A percentile compares a stretch with the other conserved stretches of the same genome.
Conservation (phyloP, 2,888 invertebrate genomes). For the Heliothis peltigera region DNA sequence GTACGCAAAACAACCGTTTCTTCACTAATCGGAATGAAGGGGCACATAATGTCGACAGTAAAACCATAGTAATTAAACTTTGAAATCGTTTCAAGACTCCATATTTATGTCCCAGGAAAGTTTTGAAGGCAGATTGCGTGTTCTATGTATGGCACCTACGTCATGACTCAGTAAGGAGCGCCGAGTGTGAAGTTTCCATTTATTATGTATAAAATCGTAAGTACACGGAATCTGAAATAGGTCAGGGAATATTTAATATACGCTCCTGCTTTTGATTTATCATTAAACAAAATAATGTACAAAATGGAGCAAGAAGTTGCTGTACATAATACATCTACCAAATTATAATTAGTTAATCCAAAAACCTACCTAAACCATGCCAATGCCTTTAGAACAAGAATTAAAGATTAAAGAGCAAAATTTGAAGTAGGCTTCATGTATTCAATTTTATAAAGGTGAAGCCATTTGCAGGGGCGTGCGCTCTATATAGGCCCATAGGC, state of each 20-base stretch:
- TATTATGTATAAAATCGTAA: slow-evolving; percentile 21
- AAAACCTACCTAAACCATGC: no score
- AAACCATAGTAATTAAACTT: not conserved
- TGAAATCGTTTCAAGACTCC: not conserved
- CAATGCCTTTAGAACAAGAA: no score
- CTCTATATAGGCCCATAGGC: no score
- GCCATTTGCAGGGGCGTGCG: no score
- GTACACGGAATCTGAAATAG: slow-evolving; percentile 6
- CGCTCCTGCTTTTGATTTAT: not conserved
- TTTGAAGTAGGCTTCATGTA: no score
- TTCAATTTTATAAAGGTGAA: no score
- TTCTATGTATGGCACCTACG: not conserved
- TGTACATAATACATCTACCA: no score
- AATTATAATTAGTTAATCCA: no score
- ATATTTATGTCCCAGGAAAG: not conserved
- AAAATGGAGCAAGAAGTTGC: no score
- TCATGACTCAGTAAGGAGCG: not conserved
- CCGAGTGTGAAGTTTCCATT: slow-evolving; percentile 14
- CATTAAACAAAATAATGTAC: not conserved
- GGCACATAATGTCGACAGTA: not conserved
- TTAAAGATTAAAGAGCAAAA: no score
- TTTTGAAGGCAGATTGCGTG: not conserved
- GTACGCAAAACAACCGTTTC: no score
- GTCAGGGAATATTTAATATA: slow-evolving; percentile 1
- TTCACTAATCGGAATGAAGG: no score